These are phyloP conservation scores for Brachionus angularis DNA, from an alignment of 1,140 invertebrate species.

Conservation along the genomic window DNA sequence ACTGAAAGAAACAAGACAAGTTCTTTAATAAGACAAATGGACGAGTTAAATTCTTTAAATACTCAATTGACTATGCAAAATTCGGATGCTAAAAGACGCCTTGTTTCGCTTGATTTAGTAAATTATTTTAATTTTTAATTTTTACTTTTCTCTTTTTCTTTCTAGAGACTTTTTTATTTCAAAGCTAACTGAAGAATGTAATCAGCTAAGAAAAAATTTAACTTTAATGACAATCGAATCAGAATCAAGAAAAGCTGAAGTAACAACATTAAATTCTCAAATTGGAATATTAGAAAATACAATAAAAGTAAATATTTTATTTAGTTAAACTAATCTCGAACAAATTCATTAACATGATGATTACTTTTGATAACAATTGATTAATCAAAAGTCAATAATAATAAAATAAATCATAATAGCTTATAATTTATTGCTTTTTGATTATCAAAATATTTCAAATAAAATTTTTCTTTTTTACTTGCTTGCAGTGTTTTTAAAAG, in stretches of 20 bases:
- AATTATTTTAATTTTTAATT: not conserved
- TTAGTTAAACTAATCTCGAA: too few relatives aligned
- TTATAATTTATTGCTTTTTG: too few relatives aligned
- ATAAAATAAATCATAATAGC: too few relatives aligned
- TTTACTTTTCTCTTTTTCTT: too few relatives aligned
- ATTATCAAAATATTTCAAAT: too few relatives aligned
- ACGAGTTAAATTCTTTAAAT: slow-evolving; percentile 7
- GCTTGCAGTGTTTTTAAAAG: too few relatives aligned
- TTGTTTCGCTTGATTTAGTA: slow-evolving; percentile 12
- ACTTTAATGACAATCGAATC: slow-evolving; percentile 26
- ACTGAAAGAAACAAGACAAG: slow-evolving; percentile 11
- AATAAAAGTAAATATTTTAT: slow-evolving; percentile 17
- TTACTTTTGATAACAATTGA: too few relatives aligned
- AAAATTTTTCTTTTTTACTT: too few relatives aligned
- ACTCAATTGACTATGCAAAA: slow-evolving; percentile 4
- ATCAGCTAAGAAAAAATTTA: slow-evolving; percentile 36
- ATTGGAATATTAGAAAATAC: slow-evolving; percentile 11
- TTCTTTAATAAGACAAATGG: slow-evolving; percentile 23
- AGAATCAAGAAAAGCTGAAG: slow-evolving; percentile 20
- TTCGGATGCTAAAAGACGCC: slow-evolving; percentile 9
- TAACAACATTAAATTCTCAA: slow-evolving; percentile 14
- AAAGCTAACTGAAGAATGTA: slow-evolving; percentile 33
- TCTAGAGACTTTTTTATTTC: too few relatives aligned
- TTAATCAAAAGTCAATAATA: too few relatives aligned
- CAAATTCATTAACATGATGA: too few relatives aligned